Conservation (phyloP, 2,888 invertebrate species). For the Dioctria rufipes region DNA sequence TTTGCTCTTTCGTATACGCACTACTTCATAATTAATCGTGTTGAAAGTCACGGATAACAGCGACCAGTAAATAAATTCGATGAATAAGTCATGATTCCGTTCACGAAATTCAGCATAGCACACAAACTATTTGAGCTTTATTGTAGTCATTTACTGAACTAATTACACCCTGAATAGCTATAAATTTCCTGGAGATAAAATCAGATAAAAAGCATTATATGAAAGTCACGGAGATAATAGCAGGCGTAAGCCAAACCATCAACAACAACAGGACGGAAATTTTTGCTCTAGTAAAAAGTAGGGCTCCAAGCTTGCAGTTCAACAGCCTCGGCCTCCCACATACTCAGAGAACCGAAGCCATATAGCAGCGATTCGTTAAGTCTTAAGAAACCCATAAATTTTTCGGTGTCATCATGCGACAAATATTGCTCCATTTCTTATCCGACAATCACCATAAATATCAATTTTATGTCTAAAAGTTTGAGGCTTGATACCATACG, state of each 20-base stretch:
- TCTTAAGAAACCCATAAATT: constrained; percentile 52
- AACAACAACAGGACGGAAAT: background rate
- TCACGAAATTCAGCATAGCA: background rate
- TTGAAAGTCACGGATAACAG: constrained; percentile 37
- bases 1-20: constrained; percentile 2
- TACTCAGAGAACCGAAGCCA: background rate
- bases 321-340: background rate
- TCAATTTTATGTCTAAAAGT: constrained; percentile 53
- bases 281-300: background rate
- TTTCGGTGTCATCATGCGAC: constrained; percentile 54
- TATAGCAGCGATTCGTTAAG: constrained; percentile 33
- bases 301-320: background rate
- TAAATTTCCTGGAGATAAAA: constrained; percentile 43
- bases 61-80: constrained; percentile 37
- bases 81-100: constrained; percentile 38
- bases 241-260: background rate
- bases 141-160: constrained; percentile 43
- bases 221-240: constrained; percentile 30
- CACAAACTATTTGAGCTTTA: constrained; percentile 42
- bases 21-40: constrained; percentile 36
- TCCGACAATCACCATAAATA: constrained; percentile 55
- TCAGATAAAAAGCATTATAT: constrained; percentile 46
- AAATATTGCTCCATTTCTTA: constrained; percentile 55
- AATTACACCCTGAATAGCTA: constrained; percentile 43
- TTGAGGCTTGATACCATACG: constrained; percentile 46